These are phyloP conservation scores for Dendrocopos noguchii DNA, from an alignment of 2,113 vertebrate species.

Conservation along the genomic window DNA sequence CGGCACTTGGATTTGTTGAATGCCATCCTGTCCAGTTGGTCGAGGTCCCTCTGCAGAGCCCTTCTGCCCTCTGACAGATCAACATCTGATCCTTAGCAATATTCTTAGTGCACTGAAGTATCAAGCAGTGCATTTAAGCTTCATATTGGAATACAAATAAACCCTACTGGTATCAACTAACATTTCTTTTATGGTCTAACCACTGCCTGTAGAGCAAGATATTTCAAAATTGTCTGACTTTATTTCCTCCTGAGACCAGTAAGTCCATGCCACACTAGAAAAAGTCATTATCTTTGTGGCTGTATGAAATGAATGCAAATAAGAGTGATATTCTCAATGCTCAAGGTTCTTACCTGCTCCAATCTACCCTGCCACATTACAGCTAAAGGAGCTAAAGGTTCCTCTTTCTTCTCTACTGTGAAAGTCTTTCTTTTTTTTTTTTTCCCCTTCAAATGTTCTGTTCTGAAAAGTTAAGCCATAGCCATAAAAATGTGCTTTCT, in stretches of 20 bases:
- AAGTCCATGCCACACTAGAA: neutral
- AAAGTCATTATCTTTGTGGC: neutral
- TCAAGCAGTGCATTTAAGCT: neutral
- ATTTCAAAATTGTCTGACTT: neutral
- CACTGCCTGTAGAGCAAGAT: neutral
- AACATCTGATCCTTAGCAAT: neutral
- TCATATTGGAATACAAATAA: neutral
- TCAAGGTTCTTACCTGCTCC: neutral
- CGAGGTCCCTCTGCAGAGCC: too few species aligned
- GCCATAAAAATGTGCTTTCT: neutral
- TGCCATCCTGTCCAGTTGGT: too few species aligned
- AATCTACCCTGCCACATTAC: neutral
- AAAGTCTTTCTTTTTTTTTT: neutral
- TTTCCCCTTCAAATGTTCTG: neutral
- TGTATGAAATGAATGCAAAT: neutral
- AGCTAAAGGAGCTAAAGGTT: neutral
- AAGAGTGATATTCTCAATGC: neutral
- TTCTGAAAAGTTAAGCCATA: neutral
- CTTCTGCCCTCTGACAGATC: too few species aligned
- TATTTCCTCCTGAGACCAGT: neutral
- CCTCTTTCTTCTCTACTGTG: neutral
- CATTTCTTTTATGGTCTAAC: neutral
- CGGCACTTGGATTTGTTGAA: too few species aligned
- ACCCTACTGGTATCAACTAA: neutral
- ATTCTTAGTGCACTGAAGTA: neutral